These are phyloP conservation scores for Caenorhabditis parvicauda DNA, from an alignment of 2,888 invertebrate species.

Conservation along the genomic window DNA sequence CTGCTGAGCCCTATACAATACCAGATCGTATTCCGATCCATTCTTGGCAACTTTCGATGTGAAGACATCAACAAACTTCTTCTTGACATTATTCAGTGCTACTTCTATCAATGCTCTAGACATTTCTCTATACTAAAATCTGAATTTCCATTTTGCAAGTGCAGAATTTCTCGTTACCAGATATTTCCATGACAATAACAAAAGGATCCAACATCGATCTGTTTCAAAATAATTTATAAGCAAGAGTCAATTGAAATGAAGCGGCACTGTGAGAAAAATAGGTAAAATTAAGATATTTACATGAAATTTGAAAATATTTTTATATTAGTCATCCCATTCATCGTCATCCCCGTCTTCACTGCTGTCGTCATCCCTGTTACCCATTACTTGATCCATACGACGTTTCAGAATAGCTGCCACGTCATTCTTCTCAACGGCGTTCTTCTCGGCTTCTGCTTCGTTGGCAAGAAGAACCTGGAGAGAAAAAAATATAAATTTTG, in stretches of 20 bases:
- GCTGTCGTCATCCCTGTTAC: constrained; percentile 36
- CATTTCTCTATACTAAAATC: constrained; percentile 2
- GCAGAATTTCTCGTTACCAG: not conserved
- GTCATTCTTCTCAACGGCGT: constrained; percentile 44
- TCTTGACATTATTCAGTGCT: constrained; percentile 25
- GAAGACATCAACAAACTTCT: constrained; percentile 22
- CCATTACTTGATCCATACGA: constrained; percentile 57
- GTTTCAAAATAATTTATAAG: not conserved
- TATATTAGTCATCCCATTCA: constrained; percentile 46
- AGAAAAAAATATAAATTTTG: not conserved
- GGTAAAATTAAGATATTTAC: not conserved
- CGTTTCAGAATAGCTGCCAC: constrained; percentile 60
- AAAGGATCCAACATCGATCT: not conserved
- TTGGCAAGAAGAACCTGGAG: constrained; percentile 22
- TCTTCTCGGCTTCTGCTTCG: constrained; percentile 45
- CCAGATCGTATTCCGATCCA: constrained; percentile 27
- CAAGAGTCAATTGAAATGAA: not conserved
- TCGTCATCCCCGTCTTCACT: constrained; percentile 47
- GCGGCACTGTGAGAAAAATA: not conserved
- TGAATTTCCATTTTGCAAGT: not conserved
- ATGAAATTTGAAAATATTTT: not conserved
- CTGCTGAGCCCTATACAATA: constrained; percentile 22
- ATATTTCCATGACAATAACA: not conserved
- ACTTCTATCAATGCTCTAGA: constrained; percentile 25
- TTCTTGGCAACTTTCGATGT: constrained; percentile 20